Evolutionary conservation across 37 sponge, comb jelly and placozoan genomes (phyloP).

Genomic region (Ephydatia muelleri): DNA sequence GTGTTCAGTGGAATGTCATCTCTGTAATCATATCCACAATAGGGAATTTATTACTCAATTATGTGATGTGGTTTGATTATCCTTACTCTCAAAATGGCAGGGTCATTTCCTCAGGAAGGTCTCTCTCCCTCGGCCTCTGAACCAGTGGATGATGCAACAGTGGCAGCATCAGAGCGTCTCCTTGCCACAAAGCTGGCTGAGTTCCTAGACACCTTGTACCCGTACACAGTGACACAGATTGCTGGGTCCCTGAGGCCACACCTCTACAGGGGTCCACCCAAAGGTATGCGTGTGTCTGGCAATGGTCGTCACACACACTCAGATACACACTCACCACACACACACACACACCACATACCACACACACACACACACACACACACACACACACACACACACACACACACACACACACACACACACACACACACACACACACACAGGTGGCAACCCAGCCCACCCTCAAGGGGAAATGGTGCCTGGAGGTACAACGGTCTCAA

Average conservation of each 20-base stretch:
- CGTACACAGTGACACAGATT: conserved; percentile 56
- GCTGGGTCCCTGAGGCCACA: conserved; percentile 24
- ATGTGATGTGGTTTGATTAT: background rate
- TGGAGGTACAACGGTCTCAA: no score
- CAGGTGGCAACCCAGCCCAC: no score
- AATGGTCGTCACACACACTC: no score
- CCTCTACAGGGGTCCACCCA: conserved; percentile 66
- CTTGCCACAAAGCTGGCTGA: conserved; percentile 68
- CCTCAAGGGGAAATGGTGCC: no score
- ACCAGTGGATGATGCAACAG: conserved; percentile 8
- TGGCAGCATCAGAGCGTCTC: conserved; percentile 34
- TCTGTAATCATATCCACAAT: no score
- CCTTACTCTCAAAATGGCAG: background rate
- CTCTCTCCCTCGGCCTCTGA: background rate
- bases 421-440: background rate
- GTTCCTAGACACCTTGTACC: conserved; percentile 52
- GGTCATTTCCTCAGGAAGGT: background rate
- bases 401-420: background rate
- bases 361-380: no score
- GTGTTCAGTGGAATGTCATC: no score
- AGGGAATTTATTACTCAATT: background rate
- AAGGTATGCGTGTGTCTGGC: background rate
- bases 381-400: no score
- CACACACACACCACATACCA: background rate
- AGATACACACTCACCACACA: background rate